phyloP scores from a whole-genome alignment of 2,113 vertebrate species.

The Euleptes europaea region DNA sequence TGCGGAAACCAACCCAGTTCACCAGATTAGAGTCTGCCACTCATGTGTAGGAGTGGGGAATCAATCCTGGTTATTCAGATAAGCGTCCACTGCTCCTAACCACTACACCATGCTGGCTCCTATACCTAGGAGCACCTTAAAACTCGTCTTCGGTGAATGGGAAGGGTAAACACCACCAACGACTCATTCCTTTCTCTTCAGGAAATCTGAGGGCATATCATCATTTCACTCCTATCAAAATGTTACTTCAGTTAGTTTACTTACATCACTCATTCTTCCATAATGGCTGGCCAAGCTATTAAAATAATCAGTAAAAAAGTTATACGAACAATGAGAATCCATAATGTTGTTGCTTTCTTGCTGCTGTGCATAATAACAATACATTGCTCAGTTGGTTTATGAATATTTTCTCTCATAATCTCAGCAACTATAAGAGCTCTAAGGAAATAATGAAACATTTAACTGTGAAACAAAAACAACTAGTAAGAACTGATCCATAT shows the following conservation, averaged over 20 bases:
- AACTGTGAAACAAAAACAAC: not conserved
- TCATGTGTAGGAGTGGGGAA: too few species aligned
- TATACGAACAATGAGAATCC: not conserved
- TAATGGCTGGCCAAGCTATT: not conserved
- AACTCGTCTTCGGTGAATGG: not conserved
- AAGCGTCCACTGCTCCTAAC: too few species aligned
- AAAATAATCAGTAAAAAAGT: not conserved
- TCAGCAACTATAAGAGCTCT: not conserved
- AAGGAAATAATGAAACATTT: constrained; percentile 11
- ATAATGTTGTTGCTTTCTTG: not conserved
- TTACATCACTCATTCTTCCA: not conserved
- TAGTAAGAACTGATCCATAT: not conserved
- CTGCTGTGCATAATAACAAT: not conserved
- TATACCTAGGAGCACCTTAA: not conserved
- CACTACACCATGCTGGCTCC: too few species aligned
- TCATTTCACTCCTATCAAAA: not conserved
- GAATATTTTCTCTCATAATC: not conserved
- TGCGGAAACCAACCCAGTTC: too few species aligned
- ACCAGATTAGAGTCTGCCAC: too few species aligned
- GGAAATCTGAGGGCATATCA: not conserved
- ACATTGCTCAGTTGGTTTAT: not conserved
- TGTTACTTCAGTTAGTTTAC: not conserved
- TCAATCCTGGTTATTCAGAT: too few species aligned
- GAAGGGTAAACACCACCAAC: not conserved
- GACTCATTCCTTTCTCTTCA: not conserved